Evolutionary conservation across 2,888 invertebrate genomes (phyloP).

Genomic region (Chorisops tibialis): DNA sequence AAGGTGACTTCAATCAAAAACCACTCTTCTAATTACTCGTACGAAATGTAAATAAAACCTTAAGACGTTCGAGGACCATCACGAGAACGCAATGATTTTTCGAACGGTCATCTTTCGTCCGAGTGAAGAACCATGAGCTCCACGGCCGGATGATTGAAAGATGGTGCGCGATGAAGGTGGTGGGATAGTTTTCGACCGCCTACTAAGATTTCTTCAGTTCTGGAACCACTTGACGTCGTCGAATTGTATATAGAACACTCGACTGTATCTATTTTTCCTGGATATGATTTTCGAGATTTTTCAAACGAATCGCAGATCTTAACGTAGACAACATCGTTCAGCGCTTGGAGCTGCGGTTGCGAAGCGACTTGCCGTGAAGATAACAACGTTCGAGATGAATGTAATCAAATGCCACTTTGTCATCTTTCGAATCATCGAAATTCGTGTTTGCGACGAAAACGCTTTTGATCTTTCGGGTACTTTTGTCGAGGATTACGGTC

Average conservation of each 20-base stretch:
- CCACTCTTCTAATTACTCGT: constrained; percentile 25
- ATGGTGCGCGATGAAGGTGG: neutral
- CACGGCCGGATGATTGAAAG: too few species aligned
- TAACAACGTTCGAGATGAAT: neutral
- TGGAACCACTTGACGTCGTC: constrained; percentile 24
- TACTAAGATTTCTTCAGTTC: constrained; percentile 23
- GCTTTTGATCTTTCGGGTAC: constrained; percentile 11
- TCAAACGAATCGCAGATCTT: neutral
- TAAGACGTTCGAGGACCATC: constrained; percentile 24
- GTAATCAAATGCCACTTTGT: constrained; percentile 14
- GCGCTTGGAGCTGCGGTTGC: neutral
- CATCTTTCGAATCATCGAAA: neutral
- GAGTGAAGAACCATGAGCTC: neutral
- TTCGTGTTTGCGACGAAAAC: neutral
- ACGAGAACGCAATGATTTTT: constrained; percentile 18
- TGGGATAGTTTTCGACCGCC: constrained; percentile 24
- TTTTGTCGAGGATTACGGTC: too few species aligned
- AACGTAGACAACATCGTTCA: neutral
- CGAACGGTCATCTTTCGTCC: constrained; percentile 23
- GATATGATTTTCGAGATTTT: constrained; percentile 3
- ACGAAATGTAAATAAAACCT: constrained; percentile 24
- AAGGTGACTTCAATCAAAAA: constrained; percentile 26
- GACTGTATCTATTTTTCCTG: constrained; percentile 18
- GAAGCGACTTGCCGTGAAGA: neutral
- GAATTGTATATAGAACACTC: constrained; percentile 24